Evolutionary conservation across 2,113 vertebrate species (phyloP).

Genomic region (Sprattus sprattus): DNA sequence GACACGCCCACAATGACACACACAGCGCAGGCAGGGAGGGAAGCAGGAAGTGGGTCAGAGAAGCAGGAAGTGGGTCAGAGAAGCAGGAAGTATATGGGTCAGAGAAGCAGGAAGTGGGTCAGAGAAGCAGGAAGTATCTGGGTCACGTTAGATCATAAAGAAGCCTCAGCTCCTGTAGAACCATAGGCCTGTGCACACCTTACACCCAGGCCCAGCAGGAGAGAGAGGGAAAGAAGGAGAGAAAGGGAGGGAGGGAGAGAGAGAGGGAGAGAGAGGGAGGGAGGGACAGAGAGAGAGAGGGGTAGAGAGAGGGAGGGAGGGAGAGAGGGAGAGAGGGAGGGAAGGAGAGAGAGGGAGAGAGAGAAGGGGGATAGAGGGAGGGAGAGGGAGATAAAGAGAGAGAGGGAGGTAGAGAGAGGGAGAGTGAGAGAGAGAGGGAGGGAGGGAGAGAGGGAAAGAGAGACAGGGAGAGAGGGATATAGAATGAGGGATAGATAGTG

Average conservation of each 20-base stretch:
- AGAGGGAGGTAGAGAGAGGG: not conserved
- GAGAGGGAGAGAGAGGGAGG: not conserved
- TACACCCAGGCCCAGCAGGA: constrained; percentile 24
- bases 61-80: constrained; percentile 42
- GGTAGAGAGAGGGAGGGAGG: not conserved
- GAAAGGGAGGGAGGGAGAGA: not conserved
- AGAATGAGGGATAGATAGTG: not conserved
- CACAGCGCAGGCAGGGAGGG: constrained; percentile 17
- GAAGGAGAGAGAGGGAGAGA: not conserved
- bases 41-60: constrained; percentile 42
- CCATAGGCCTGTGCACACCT: constrained; percentile 34
- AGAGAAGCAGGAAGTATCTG: constrained; percentile 40
- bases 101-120: constrained; percentile 42
- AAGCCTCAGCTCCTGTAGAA: constrained; percentile 23
- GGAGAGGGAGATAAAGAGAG: not conserved
- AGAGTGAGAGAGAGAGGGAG: not conserved
- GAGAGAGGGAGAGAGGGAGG: not conserved
- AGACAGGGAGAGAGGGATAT: not conserved
- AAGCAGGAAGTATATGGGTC: constrained; percentile 38
- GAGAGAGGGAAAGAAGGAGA: not conserved
- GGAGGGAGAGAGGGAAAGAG: not conserved
- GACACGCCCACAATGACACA: constrained; percentile 18
- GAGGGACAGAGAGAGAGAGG: not conserved
- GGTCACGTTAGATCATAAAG: constrained; percentile 36
- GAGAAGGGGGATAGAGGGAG: not conserved